These are phyloP conservation scores for Theonella swinhoei DNA, from an alignment of 37 sponge, comb jelly and placozoan species.

Conservation along the genomic window DNA sequence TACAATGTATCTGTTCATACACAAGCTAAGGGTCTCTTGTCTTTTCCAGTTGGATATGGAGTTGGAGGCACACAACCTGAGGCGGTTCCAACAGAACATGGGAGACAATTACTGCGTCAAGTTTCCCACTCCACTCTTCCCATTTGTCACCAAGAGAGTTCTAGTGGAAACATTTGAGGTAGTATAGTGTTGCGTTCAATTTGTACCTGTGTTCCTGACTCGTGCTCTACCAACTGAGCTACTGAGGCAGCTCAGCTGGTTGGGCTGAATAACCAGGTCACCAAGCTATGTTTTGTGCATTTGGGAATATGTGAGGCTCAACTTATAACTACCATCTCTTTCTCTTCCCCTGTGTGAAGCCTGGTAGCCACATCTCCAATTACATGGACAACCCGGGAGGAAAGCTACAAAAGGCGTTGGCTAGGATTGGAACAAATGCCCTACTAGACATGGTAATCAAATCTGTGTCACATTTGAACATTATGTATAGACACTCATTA, in stretches of 20 bases:
- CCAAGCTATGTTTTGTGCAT: too few species aligned
- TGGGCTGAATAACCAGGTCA: too few species aligned
- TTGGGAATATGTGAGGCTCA: background rate
- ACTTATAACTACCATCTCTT: background rate
- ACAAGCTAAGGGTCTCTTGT: too few species aligned
- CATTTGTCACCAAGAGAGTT: constrained; percentile 59
- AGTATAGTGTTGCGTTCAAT: background rate
- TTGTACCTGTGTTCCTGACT: background rate
- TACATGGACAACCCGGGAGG: constrained; percentile 49
- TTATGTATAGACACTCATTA: background rate
- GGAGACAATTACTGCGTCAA: constrained; percentile 26
- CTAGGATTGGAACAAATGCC: constrained; percentile 52
- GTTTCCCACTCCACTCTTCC: constrained; percentile 67
- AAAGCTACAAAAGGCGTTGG: constrained; percentile 40
- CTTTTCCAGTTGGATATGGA: constrained; percentile 60
- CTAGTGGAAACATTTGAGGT: constrained; percentile 79
- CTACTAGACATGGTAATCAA: constrained; percentile 64
- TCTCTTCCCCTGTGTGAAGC: background rate
- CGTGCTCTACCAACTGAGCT: too few species aligned
- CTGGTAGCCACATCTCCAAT: constrained; percentile 45
- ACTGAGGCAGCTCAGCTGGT: too few species aligned
- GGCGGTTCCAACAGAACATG: constrained; percentile 37
- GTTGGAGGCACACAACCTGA: constrained; percentile 58
- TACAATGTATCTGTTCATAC: too few species aligned
- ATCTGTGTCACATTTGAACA: background rate